Evolutionary conservation across 2,888 invertebrate species (phyloP), one percentile per base, ranked within the genome.

Genomic region (Hypomecis atomaria): DNA sequence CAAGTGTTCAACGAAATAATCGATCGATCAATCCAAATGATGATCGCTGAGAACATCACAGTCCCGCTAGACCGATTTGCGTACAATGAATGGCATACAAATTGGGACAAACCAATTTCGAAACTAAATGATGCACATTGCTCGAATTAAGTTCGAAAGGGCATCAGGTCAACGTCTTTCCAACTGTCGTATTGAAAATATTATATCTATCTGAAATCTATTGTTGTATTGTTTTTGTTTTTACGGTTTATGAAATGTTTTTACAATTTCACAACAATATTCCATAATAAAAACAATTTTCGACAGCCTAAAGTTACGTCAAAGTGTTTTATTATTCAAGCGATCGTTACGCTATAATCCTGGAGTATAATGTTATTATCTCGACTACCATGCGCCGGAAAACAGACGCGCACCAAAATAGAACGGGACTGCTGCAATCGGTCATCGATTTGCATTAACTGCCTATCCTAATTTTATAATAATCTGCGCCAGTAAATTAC

Each of bases 381-480:
- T 73, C 55, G 70, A 62, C 70, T 71, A 68, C 70, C 76, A 67
- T 67, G 72, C 79, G 74, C 71, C 72, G 75, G 70, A 78, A 76
- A 76, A 70, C 69, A 74, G 69, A 67, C 66, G 66, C 70, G 63
- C 58, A 75, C 77, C 60, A 77, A 74, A 84, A 82, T 83, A 80
- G 78, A 77, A 73, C 67, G 57, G 59, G 62, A 76, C 62, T 58
- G 60, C 13, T 52, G 49, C 58, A 58, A 58, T 42, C 47, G 38
- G 11, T 48, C 37, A 11, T 43, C 33, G 53, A 64, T 59, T n/a
- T 67, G 67, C 56, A 70, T 61, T 63, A 67, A 73, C 23, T 23
- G 23, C 23, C 23, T 23, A 23, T 23, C 3, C 3, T 23, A 23
- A 23, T 23, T 23, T 23, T 23, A 23, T 23, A 23, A 23, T 23